Conservation (phyloP, 1,140 invertebrate genomes). For the Drosophila watanabei region DNA sequence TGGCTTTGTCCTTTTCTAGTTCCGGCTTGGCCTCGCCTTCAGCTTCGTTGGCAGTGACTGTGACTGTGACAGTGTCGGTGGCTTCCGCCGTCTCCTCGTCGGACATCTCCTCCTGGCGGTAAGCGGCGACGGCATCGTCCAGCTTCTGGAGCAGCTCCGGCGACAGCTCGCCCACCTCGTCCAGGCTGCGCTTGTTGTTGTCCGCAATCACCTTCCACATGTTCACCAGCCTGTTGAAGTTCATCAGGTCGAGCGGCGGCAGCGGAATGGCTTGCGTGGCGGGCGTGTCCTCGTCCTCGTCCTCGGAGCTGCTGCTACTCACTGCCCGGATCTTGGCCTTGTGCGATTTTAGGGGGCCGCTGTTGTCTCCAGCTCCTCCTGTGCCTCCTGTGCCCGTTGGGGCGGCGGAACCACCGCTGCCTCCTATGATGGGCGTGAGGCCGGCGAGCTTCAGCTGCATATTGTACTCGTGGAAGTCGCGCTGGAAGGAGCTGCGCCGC, state of each 20-base stretch:
- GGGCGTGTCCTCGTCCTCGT: conserved; percentile 59
- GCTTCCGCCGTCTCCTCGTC: conserved; percentile 17
- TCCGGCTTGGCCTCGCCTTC: conserved; percentile 1
- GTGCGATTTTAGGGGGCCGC: conserved; percentile 30
- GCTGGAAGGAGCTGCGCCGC: conserved; percentile 72
- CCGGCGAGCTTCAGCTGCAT: conserved; percentile 63
- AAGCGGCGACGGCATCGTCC: conserved; percentile 43
- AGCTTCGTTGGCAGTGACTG: conserved; percentile 18
- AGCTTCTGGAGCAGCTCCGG: conserved; percentile 70
- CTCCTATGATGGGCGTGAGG: conserved; percentile 61
- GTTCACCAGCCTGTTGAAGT: conserved; percentile 68
- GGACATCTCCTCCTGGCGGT: conserved; percentile 9
- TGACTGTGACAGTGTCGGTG: conserved; percentile 15
- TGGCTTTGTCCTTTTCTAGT: background rate
- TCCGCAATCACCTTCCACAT: conserved; percentile 83
- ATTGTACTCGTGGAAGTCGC: conserved; percentile 73
- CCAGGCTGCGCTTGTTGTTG: conserved; percentile 69
- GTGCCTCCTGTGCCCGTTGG: background rate
- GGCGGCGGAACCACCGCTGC: conserved; percentile 7
- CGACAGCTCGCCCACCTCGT: conserved; percentile 63
- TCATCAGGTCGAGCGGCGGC: conserved; percentile 53
- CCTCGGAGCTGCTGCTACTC: conserved; percentile 79
- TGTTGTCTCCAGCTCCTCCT: background rate
- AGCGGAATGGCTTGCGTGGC: background rate
- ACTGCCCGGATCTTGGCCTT: conserved; percentile 75